Conservation (phyloP, 1,140 invertebrate species). For the Drosophila littoralis region DNA sequence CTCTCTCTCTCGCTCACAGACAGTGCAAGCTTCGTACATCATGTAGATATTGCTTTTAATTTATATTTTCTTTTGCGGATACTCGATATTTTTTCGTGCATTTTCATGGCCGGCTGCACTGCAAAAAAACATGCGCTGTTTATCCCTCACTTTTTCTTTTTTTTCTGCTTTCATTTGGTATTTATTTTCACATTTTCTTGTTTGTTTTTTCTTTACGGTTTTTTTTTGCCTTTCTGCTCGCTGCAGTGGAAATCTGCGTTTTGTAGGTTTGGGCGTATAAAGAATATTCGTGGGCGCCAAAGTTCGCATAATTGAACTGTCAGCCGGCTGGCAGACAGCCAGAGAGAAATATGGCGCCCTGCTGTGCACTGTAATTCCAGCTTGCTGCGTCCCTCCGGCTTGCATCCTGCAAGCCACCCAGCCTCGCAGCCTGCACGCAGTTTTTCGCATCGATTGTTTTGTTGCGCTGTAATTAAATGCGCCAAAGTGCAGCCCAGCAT, state of each 20-base stretch:
- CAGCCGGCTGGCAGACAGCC: slow-evolving; percentile 47
- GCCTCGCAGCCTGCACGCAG: no score
- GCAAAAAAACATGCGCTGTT: slow-evolving; percentile 36
- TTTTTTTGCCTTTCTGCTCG: not conserved
- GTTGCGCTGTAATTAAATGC: slow-evolving; percentile 33
- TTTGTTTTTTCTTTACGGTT: not conserved
- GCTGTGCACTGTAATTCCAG: slow-evolving; percentile 1
- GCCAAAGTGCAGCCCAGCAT: slow-evolving; percentile 2
- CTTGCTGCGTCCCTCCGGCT: not conserved
- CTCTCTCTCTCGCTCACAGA: slow-evolving; percentile 19
- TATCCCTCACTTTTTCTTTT: slow-evolving; percentile 39
- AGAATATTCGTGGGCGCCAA: slow-evolving; percentile 47
- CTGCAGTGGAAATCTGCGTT: slow-evolving; percentile 24
- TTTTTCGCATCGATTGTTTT: slow-evolving; percentile 2
- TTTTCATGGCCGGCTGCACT: slow-evolving; percentile 65
- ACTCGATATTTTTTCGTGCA: slow-evolving; percentile 22
- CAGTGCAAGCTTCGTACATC: slow-evolving; percentile 56
- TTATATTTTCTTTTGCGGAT: slow-evolving; percentile 31
- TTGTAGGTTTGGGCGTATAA: slow-evolving; percentile 29
- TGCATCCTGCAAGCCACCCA: slow-evolving; percentile 3
- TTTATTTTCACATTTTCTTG: slow-evolving; percentile 9
- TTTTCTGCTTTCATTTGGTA: slow-evolving; percentile 20
- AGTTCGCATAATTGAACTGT: slow-evolving; percentile 79
- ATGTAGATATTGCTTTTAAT: slow-evolving; percentile 76
- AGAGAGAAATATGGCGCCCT: slow-evolving; percentile 52